phyloP scores from a whole-genome alignment of 1,140 invertebrate genomes.

The Drosophila punjabiensis region DNA sequence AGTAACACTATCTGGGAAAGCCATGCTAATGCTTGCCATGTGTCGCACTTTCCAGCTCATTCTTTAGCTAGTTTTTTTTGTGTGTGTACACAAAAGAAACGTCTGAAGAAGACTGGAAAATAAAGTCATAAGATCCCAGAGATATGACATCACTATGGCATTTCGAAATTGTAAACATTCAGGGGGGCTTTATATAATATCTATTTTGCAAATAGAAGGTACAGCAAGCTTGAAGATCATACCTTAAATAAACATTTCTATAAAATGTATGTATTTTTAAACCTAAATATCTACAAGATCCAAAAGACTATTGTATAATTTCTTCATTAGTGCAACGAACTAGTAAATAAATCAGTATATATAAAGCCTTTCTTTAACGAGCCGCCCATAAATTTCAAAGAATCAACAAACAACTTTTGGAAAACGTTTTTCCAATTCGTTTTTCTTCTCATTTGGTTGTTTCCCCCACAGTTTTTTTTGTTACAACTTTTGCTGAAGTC shows the following conservation, averaged over 20 bases:
- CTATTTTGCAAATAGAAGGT: neutral
- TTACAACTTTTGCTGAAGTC: slow-evolving; percentile 22
- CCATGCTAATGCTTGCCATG: slow-evolving; percentile 42
- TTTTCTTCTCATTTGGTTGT: slow-evolving; percentile 16
- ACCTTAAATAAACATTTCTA: neutral
- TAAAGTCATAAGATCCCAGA: slow-evolving; percentile 41
- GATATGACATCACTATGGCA: slow-evolving; percentile 30
- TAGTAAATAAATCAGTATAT: neutral
- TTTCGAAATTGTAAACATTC: slow-evolving; percentile 9
- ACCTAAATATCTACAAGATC: neutral
- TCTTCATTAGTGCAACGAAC: neutral
- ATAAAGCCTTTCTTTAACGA: slow-evolving; percentile 1
- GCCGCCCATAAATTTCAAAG: slow-evolving; percentile 1
- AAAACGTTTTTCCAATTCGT: slow-evolving; percentile 16
- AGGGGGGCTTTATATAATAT: neutral
- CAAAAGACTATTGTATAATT: neutral
- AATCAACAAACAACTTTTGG: slow-evolving; percentile 16
- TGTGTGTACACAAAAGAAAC: slow-evolving; percentile 23
- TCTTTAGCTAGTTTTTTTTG: neutral
- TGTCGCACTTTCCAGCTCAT: slow-evolving; percentile 31
- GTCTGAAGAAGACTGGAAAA: slow-evolving; percentile 32
- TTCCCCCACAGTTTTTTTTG: neutral
- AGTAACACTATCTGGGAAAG: slow-evolving; percentile 44
- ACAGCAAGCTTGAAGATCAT: neutral
- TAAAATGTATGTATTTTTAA: neutral